Evolutionary conservation across 2,888 invertebrate species (phyloP), one percentile per base, ranked within the genome.

Genomic region (Eurytoma adleriae): DNA sequence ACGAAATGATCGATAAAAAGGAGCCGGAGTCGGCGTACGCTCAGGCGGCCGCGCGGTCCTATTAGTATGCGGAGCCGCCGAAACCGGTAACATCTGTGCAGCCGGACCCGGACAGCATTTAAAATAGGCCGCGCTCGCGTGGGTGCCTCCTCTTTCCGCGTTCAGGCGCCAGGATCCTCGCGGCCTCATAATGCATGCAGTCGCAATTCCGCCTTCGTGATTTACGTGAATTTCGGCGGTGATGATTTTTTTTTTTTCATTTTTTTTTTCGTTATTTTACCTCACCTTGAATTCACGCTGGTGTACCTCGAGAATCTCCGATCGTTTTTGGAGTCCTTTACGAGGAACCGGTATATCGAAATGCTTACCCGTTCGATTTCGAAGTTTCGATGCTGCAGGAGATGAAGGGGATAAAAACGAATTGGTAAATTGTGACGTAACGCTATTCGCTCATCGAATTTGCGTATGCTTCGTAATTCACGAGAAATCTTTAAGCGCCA

Each of bases 51-150:
- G 69, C 62, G 64, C 57, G 75, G 61, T 40, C 72, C 69, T 74
- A 77, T 79, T 85, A 61, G 86, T 87, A 88, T 88, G 85, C 87
- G 73, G 73, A 66, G 59, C 78, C 82, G 80, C 79, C 82, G 80
- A 84, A 87, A 83, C 80, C 82, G 83, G 82, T 71, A 85, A 87
- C 86, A 87, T 87, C 85, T 87, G 86, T 87, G 86, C 84, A 82
- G 14, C 0, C 59, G 84, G 61, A 85, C 88, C 84, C 82, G 85
- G 16, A 64, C 2, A 40, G 86, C 85, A 88, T 88, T 24, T 56
- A 18, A 75, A 75, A 66, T 13, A 48, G 10, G 24, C 7, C 40
- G 70, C 7, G 3, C 27, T 18, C 71, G 59, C 61, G 57, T 57
- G n/a, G 10, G n/a, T 57, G 24, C 40, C 1, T 18, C 40, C 16